phyloP scores from a whole-genome alignment of 2,888 invertebrate genomes.

The Allygus modestus region DNA sequence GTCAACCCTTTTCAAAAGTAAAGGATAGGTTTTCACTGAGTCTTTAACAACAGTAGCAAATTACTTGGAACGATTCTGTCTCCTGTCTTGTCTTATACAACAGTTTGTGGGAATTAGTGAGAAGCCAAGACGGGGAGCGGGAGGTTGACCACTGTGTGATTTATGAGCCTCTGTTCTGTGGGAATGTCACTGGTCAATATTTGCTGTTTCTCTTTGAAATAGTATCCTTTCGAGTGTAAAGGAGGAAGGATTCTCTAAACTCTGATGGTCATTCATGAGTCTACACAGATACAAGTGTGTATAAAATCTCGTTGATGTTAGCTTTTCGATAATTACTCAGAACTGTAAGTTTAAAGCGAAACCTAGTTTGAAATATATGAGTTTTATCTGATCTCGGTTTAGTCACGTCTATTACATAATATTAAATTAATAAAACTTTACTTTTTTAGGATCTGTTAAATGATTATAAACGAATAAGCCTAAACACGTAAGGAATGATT shows the following conservation, averaged over 20 bases:
- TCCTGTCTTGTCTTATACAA: background rate
- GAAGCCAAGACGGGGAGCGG: background rate
- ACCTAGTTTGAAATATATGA: too few relatives aligned
- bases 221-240: background rate
- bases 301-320: too few relatives aligned
- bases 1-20: slow-evolving; percentile 58
- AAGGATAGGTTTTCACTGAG: slow-evolving; percentile 52
- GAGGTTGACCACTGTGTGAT: background rate
- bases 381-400: too few relatives aligned
- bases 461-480: too few relatives aligned
- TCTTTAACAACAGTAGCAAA: slow-evolving; percentile 51
- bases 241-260: background rate
- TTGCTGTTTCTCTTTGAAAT: slow-evolving; percentile 21
- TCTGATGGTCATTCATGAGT: background rate
- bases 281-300: too few relatives aligned
- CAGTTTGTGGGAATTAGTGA: slow-evolving; percentile 31
- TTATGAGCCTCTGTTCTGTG: slow-evolving; percentile 32
- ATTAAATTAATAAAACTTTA: too few relatives aligned
- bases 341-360: too few relatives aligned
- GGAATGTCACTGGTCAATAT: slow-evolving; percentile 38
- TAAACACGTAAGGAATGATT: too few relatives aligned
- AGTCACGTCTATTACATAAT: too few relatives aligned
- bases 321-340: too few relatives aligned
- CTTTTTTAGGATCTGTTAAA: too few relatives aligned
- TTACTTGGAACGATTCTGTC: slow-evolving; percentile 48